Evolutionary conservation across 2,113 vertebrate species (phyloP), one percentile per base, ranked within the genome.

Genomic region (Pongo abelii): DNA sequence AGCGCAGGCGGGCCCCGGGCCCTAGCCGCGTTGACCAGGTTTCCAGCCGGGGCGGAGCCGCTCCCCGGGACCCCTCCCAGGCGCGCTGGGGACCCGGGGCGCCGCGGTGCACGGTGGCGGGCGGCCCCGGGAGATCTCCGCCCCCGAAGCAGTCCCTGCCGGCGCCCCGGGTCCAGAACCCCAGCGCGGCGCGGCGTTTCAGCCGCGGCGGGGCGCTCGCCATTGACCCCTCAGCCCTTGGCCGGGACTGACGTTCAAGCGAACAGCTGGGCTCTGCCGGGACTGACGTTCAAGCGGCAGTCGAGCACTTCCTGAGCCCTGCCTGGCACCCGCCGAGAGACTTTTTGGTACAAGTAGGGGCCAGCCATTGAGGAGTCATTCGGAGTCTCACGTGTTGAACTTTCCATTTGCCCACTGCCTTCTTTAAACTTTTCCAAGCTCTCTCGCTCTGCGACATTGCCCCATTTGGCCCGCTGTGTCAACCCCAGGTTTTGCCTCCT

Each of bases 151-250:
- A 22, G 57, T 23, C 14, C 5, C 0, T 83, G 27, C 6, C 0
- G 0, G 13, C 13, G 67, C 43, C 52, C 0, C 0, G 25, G 55
- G 46, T 43, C 20, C 16, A n/a, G 70, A 11, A 0, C 3, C 30
- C 30, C 1, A 12, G 46, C 46, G 85, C 4, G 27, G 46, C 46
- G 85, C 4, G 27, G 59, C 83, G 1, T n/a, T 1, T 23, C 20
- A 55, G 30, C 69, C 1, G 91, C 18, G 20, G 30, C 43, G 3
- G 43, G 8, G 38, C 20, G 6, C n/a, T 25, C 5, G 11, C 86
- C 10, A 20, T 59, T 3, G 81, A 10, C 12, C 23, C 3, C 0
- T 5, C 50, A 4, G 22, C 79, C 7, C 16, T 4, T n/a, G 43
- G 74, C 32, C 72, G 23, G 16, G 38, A 2, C 38, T 1, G 78